These are phyloP conservation scores for Hybognathus amarus DNA, from an alignment of 2,797 vertebrate genomes.

Conservation along the genomic window DNA sequence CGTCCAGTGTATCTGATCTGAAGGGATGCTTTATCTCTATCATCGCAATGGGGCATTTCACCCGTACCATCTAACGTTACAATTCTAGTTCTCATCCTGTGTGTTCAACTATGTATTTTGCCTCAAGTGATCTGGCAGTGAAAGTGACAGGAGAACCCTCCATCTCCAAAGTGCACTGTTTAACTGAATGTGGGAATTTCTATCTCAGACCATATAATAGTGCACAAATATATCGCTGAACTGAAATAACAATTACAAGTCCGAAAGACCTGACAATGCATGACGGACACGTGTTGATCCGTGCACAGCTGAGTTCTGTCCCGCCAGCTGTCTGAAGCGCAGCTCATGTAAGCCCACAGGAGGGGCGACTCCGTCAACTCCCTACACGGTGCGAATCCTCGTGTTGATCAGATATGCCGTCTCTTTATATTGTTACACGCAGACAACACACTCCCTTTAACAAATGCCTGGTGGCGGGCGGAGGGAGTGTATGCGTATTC, in stretches of 20 bases:
- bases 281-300: slow-evolving; percentile 56
- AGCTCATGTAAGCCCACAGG: slow-evolving; percentile 42
- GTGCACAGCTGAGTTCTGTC: slow-evolving; percentile 48
- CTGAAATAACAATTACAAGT: background rate
- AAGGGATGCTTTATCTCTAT: slow-evolving; percentile 71
- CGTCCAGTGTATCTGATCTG: slow-evolving; percentile 68
- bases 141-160: slow-evolving; percentile 71
- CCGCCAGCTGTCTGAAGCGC: slow-evolving; percentile 55
- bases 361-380: slow-evolving; percentile 42
- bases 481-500: slow-evolving; percentile 69
- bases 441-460: slow-evolving; percentile 62
- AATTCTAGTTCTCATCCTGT: slow-evolving; percentile 75
- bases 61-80: slow-evolving; percentile 76
- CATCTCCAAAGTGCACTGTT: slow-evolving; percentile 54
- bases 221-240: background rate
- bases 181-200: slow-evolving; percentile 25
- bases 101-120: slow-evolving; percentile 80
- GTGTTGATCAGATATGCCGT: slow-evolving; percentile 56
- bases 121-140: slow-evolving; percentile 82
- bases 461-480: slow-evolving; percentile 7
- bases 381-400: slow-evolving; percentile 49
- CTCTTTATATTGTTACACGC: slow-evolving; percentile 61
- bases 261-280: background rate
- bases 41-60: slow-evolving; percentile 71
- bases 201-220: background rate